These are phyloP conservation scores for Siderastrea radians DNA, from an alignment of 92 coral and sea anemone species.

Conservation along the genomic window DNA sequence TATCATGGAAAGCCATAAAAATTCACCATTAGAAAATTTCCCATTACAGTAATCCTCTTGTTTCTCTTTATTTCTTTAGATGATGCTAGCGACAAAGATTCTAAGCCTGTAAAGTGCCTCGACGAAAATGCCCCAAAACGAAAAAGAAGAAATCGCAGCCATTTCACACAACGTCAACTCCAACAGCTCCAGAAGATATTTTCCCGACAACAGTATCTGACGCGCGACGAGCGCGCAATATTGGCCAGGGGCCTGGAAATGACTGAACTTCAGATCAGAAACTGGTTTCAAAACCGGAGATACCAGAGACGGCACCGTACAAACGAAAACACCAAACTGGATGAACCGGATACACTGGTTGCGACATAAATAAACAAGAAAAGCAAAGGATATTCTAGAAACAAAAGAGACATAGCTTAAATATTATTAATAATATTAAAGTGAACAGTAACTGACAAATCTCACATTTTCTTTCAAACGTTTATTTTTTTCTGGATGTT, in stretches of 20 bases:
- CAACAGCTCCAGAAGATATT: conserved; percentile 83
- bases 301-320: conserved; percentile 77
- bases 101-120: conserved; percentile 17
- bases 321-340: conserved; percentile 8
- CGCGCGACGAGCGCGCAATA: conserved; percentile 90
- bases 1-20: background rate
- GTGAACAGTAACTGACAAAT: background rate
- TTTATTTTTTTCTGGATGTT: no score
- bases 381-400: background rate
- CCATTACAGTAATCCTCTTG: no score
- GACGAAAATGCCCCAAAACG: conserved; percentile 30
- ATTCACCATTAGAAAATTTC: background rate
- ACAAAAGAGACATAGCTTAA: background rate
- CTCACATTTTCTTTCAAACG: background rate
- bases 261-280: conserved; percentile 90
- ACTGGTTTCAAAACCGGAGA: conserved; percentile 92
- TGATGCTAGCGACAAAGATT: conserved; percentile 16
- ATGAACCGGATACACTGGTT: conserved; percentile 6
- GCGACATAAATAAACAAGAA: background rate
- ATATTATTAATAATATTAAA: background rate
- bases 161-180: conserved; percentile 82
- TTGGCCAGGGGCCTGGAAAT: conserved; percentile 89
- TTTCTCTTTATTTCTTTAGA: conserved; percentile 11
- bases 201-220: conserved; percentile 80
- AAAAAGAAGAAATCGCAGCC: conserved; percentile 79